phyloP scores from a whole-genome alignment of 1,140 invertebrate genomes.

The Polyergus mexicanus region DNA sequence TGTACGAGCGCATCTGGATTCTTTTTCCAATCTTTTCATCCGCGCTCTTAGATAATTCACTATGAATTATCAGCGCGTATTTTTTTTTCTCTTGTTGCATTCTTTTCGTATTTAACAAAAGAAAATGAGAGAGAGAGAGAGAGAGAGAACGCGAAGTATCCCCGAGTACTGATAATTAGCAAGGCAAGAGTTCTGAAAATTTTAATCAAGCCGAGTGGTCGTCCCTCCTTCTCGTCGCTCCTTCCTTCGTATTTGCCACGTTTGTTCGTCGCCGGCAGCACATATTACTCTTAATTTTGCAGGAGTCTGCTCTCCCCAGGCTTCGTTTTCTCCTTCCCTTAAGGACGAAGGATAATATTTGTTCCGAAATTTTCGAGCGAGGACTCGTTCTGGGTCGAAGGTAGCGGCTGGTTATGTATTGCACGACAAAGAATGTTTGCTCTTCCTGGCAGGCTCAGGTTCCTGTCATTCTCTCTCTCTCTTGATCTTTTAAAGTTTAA shows the following conservation, averaged over 20 bases:
- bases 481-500: constrained; percentile 68
- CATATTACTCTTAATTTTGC: constrained; percentile 59
- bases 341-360: constrained; percentile 54
- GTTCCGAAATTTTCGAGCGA: constrained; percentile 42
- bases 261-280: constrained; percentile 37
- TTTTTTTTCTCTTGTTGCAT: constrained; percentile 35
- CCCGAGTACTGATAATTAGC: constrained; percentile 44
- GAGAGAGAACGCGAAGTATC: constrained; percentile 29
- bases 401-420: constrained; percentile 39
- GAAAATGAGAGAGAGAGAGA: constrained; percentile 12
- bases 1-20: not conserved
- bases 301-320: not conserved
- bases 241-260: constrained; percentile 42
- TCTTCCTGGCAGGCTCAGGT: constrained; percentile 35
- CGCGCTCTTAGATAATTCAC: not conserved
- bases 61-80: constrained; percentile 16
- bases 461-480: not conserved
- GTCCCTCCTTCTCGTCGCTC: not conserved
- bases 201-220: constrained; percentile 59
- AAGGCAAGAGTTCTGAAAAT: constrained; percentile 58
- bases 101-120: constrained; percentile 49
- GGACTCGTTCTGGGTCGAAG: constrained; percentile 35
- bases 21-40: not conserved
- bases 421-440: constrained; percentile 51
- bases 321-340: constrained; percentile 1